phyloP scores from a whole-genome alignment of 2,113 vertebrate species.

The Orientallactaga bullata region DNA sequence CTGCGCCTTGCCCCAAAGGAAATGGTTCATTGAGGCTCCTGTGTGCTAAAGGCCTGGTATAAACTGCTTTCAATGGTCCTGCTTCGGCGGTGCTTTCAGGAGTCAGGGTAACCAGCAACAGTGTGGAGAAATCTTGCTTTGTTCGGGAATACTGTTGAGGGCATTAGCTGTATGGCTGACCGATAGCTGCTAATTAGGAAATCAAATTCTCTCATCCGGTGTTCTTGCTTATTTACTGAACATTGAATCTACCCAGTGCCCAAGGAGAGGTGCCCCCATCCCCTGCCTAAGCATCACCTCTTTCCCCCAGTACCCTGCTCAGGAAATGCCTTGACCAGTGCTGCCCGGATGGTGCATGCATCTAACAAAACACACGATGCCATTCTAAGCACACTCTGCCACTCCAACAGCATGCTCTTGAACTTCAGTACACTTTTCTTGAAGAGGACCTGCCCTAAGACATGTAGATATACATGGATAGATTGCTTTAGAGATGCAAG shows the following conservation, averaged over 20 bases:
- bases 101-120: neutral
- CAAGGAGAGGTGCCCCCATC: neutral
- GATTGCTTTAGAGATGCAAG: neutral
- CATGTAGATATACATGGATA: neutral
- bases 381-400: neutral
- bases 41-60: neutral
- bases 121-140: neutral
- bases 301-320: too few species aligned
- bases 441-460: neutral
- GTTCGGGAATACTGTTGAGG: neutral
- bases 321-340: too few species aligned
- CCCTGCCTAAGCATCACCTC: too few species aligned
- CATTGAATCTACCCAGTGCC: neutral
- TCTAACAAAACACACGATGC: too few species aligned
- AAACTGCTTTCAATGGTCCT: too few species aligned
- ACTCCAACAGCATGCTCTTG: neutral
- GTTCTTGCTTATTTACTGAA: neutral
- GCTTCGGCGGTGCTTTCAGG: neutral
- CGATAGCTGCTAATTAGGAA: neutral
- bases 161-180: too few species aligned
- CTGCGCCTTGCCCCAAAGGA: fast-evolving
- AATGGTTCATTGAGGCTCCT: too few species aligned
- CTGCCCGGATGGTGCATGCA: too few species aligned
- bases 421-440: neutral
- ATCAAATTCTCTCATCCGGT: neutral